Evolutionary conservation across 2,888 invertebrate species (phyloP), one percentile per base, ranked within the genome.

Genomic region (Dione juno): DNA sequence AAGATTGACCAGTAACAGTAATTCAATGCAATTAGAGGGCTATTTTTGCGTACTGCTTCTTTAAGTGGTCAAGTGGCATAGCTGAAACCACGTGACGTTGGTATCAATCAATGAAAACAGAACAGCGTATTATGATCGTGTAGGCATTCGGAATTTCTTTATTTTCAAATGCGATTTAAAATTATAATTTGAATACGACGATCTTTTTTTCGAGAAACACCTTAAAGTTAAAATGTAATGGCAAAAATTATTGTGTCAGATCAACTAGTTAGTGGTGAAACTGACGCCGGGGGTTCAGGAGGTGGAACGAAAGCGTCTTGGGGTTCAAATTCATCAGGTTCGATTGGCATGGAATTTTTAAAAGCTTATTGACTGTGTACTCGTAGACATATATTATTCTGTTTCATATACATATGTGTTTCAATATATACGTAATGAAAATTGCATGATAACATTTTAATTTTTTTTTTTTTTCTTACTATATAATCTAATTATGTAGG

Each of bases 231-330:
- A 1, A 19, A 19, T 65, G n/a, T 65, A 65, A 65, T 57, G 54
- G 14, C 3, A 64, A 19, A 53, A 61, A 71, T 63, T 74, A 64
- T 72, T 71, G 53, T 74, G 61, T 73, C 53, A 93, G 93, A 93
- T 90, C 93, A 92, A 83, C 87, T 92, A 84, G 91, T 92, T 81
- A 88, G 84, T 83, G 92, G 91, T 70, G 93, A 92, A 74, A 81
- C 78, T 14, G 93, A 92, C 52, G 80, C 88, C 14, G 89, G 88
- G 72, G 84, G 81, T 48, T 79, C 90, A n/a, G 85, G 83, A 16
- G 84, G 88, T 73, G 88, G 89, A 48, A 80, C 90, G 45, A 88
- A 89, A 81, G 77, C 88, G 53, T 83, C 89, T 66, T 92, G 92
- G 91, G 87, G 84, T 72, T 84, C 89, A 69, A 89, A 89, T 61